These are phyloP conservation scores for Vireo altiloquus DNA, from an alignment of 2,113 vertebrate species.

Conservation along the genomic window DNA sequence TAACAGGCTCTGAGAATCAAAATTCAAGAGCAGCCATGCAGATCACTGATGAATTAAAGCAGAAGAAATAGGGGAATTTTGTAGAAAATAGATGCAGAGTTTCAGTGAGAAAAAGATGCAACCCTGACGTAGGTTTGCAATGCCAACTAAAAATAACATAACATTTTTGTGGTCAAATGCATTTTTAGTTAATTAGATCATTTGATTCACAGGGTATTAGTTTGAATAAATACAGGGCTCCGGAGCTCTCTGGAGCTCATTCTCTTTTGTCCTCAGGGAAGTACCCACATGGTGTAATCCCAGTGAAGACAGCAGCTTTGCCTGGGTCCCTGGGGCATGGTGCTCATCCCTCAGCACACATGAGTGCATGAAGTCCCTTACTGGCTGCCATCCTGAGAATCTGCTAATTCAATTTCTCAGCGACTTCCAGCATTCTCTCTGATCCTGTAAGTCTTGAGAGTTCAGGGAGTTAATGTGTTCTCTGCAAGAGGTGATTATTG, in stretches of 20 bases:
- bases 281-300: not conserved
- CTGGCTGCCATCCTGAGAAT: not conserved
- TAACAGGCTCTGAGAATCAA: not conserved
- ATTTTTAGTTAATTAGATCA: not conserved
- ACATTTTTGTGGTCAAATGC: not conserved
- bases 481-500: slow-evolving; percentile 2
- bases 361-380: not conserved
- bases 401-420: slow-evolving; percentile 26
- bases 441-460: not conserved
- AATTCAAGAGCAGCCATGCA: not conserved
- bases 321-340: not conserved
- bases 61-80: not conserved
- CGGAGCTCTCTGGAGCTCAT: not conserved
- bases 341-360: not conserved
- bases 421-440: not conserved
- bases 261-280: not conserved
- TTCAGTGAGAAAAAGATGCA: not conserved
- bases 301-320: not conserved
- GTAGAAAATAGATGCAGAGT: not conserved
- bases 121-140: not conserved
- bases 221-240: not conserved
- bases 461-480: slow-evolving; percentile 6
- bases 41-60: not conserved
- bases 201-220: slow-evolving; percentile 11
- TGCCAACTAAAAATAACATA: not conserved